These are phyloP conservation scores for Macrosteles quadrilineatus DNA, from an alignment of 1,140 invertebrate genomes.

Conservation along the genomic window DNA sequence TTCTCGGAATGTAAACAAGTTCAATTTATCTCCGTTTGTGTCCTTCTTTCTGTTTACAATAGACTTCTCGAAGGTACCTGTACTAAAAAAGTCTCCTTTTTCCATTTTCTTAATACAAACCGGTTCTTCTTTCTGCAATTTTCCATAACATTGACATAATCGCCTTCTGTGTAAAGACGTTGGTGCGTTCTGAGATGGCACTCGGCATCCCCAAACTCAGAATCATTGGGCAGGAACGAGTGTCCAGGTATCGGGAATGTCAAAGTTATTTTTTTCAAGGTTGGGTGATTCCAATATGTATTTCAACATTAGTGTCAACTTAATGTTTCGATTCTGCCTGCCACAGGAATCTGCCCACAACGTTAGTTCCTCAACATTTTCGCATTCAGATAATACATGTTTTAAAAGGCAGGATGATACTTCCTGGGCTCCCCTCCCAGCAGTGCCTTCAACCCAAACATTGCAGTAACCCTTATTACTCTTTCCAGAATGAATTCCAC, in stretches of 20 bases:
- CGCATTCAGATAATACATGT: constrained; percentile 40
- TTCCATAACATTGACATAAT: constrained; percentile 45
- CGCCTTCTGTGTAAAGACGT: constrained; percentile 43
- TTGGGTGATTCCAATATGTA: constrained; percentile 40
- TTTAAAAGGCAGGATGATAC: constrained; percentile 46
- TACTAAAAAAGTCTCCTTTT: constrained; percentile 23
- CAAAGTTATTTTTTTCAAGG: constrained; percentile 42
- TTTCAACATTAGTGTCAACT: constrained; percentile 42
- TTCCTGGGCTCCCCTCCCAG: constrained; percentile 47
- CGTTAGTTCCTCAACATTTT: constrained; percentile 43
- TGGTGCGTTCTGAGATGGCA: constrained; percentile 44
- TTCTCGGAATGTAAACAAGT: constrained; percentile 20
- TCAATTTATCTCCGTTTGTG: constrained; percentile 30
- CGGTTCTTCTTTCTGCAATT: constrained; percentile 41
- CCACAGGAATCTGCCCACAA: constrained; percentile 50
- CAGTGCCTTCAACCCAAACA: constrained; percentile 46
- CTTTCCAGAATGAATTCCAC: constrained; percentile 42
- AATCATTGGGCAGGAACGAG: constrained; percentile 49
- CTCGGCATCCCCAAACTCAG: constrained; percentile 47
- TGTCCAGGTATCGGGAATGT: constrained; percentile 47
- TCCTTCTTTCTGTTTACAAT: too few species aligned
- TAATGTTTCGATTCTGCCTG: constrained; percentile 44
- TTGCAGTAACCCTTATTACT: constrained; percentile 42
- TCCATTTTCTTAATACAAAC: constrained; percentile 32
- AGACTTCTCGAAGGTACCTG: too few species aligned